These are phyloP conservation scores for Tiliacea citrago DNA, from an alignment of 2,888 invertebrate genomes.

Conservation along the genomic window DNA sequence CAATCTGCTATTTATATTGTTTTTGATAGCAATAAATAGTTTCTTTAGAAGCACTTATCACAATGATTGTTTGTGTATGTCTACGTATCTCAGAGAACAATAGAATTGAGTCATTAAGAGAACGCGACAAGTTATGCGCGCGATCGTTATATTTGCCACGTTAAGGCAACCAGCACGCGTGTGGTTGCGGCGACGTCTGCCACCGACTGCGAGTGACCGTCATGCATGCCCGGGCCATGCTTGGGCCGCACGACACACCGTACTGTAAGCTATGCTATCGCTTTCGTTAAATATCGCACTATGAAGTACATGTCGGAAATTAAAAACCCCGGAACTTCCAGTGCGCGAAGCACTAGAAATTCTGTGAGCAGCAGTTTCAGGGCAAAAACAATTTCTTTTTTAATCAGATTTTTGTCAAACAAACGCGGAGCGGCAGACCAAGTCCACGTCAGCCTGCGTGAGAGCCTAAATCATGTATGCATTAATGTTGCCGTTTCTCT, in stretches of 20 bases:
- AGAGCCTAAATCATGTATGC: conserved; percentile 15
- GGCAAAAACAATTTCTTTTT: background rate
- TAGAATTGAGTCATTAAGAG: conserved; percentile 52
- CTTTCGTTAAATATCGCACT: conserved; percentile 80
- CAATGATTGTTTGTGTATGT: conserved; percentile 64
- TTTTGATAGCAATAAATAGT: conserved; percentile 55
- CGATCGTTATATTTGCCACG: conserved; percentile 45
- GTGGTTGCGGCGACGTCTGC: conserved; percentile 73
- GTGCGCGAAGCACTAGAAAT: conserved; percentile 28
- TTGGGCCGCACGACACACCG: conserved; percentile 69
- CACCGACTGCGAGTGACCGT: conserved; percentile 78
- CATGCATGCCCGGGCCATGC: conserved; percentile 54
- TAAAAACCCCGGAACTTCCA: conserved; percentile 54
- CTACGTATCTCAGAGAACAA: conserved; percentile 59
- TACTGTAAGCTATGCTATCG: conserved; percentile 78
- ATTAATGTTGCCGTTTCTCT: conserved; percentile 23
- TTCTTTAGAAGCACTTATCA: conserved; percentile 46
- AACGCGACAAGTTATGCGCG: conserved; percentile 42
- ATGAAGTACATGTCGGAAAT: conserved; percentile 65
- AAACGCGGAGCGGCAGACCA: background rate
- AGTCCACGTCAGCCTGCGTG: background rate
- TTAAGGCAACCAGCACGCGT: conserved; percentile 70
- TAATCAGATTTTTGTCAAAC: background rate
- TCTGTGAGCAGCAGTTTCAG: conserved; percentile 5
- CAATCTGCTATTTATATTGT: conserved; percentile 48